phyloP scores from a whole-genome alignment of 2,113 vertebrate species.

The Ochotona princeps region DNA sequence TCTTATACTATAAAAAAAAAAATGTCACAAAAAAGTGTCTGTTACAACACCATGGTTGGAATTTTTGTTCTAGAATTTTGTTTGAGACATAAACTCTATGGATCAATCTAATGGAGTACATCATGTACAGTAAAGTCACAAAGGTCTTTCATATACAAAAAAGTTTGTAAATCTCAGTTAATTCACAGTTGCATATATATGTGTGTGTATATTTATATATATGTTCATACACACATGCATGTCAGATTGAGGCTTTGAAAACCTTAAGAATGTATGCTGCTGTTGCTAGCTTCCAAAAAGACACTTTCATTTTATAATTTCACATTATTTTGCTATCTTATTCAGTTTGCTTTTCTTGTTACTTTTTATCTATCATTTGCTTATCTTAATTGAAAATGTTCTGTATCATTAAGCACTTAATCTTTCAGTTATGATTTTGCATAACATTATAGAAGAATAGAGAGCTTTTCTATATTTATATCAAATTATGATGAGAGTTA shows the following conservation, averaged over 20 bases:
- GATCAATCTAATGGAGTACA: background rate
- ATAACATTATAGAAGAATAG: slow-evolving; percentile 45
- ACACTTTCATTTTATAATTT: background rate
- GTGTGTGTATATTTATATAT: background rate
- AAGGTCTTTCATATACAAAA: background rate
- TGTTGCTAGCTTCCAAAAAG: slow-evolving; percentile 28
- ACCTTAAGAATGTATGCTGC: fast-evolving
- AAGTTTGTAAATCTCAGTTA: background rate
- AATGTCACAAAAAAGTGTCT: background rate
- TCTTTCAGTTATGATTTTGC: slow-evolving; percentile 73
- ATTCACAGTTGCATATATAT: slow-evolving; percentile 4
- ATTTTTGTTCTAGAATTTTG: background rate
- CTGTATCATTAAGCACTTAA: slow-evolving; percentile 66
- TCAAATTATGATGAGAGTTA: slow-evolving; percentile 53
- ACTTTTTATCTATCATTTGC: slow-evolving; percentile 61
- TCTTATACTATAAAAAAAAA: background rate
- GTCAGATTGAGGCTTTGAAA: slow-evolving; percentile 54
- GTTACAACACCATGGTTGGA: background rate
- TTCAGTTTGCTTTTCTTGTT: slow-evolving; percentile 72
- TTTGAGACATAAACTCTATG: background rate
- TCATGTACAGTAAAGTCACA: background rate
- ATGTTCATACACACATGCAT: background rate
- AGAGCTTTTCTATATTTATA: slow-evolving; percentile 66
- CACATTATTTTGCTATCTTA: slow-evolving; percentile 15
- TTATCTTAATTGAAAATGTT: slow-evolving; percentile 71